phyloP scores from a whole-genome alignment of 2,113 vertebrate genomes.

The Hemichromis elongatus region DNA sequence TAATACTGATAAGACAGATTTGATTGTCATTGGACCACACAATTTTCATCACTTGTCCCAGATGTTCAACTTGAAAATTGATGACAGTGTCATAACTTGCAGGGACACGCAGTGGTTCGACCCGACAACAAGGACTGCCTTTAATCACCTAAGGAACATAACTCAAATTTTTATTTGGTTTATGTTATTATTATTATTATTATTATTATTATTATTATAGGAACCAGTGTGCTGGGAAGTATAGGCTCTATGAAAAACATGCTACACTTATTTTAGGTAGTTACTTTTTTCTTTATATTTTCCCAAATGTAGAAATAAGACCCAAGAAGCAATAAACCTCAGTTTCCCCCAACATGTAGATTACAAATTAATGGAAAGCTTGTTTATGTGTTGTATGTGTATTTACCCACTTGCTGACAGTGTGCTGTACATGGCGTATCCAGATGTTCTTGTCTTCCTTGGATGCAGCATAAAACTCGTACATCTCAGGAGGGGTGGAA shows the following conservation, averaged over 20 bases:
- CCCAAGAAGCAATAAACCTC: neutral
- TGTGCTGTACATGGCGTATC: slow-evolving; percentile 84
- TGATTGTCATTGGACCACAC: no score
- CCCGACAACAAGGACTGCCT: no score
- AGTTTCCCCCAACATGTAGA: neutral
- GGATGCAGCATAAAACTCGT: slow-evolving; percentile 85
- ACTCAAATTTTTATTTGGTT: no score
- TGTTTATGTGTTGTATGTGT: neutral
- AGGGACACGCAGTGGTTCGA: no score
- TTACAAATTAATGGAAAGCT: neutral
- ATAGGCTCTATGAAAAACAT: neutral
- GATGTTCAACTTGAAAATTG: no score
- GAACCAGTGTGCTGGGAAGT: rapidly evolving
- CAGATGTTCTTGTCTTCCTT: slow-evolving; percentile 84
- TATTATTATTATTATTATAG: rapidly evolving
- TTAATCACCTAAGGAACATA: no score
- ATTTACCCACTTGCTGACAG: slow-evolving; percentile 75
- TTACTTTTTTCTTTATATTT: neutral
- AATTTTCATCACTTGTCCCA: no score
- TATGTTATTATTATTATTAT: no score
- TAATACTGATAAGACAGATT: no score
- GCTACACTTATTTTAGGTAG: neutral
- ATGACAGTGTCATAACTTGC: no score
- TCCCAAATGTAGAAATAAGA: neutral
- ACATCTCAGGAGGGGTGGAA: slow-evolving; percentile 85